phyloP scores from a whole-genome alignment of 2,888 invertebrate genomes.

The Synanthedon myopaeformis region DNA sequence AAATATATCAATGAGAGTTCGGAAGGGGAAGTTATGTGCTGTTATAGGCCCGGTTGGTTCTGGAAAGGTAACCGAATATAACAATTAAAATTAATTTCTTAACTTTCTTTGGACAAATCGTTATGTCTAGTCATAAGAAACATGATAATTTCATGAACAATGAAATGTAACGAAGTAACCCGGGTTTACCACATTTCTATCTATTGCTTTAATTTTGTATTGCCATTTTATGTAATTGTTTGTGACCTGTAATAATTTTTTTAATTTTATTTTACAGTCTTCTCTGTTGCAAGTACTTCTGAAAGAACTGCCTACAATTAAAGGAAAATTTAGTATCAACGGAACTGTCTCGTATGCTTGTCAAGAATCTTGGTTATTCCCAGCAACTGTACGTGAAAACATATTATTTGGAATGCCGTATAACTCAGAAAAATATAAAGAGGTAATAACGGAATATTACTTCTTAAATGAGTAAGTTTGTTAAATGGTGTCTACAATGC shows the following conservation, averaged over 20 bases:
- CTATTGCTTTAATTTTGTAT: too few species aligned
- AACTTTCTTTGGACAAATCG: too few species aligned
- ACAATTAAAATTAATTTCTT: too few species aligned
- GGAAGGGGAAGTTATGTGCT: conserved; percentile 76
- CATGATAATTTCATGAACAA: background rate
- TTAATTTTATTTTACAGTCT: conserved; percentile 42
- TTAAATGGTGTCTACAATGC: too few species aligned
- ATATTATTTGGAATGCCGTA: conserved; percentile 82
- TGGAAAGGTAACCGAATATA: conserved; percentile 70
- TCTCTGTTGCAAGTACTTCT: conserved; percentile 76
- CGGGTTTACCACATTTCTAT: background rate
- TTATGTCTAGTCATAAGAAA: too few species aligned
- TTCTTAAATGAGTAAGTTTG: background rate
- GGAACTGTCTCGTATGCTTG: conserved; percentile 80
- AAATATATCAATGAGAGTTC: conserved; percentile 68
- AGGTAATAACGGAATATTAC: conserved; percentile 30
- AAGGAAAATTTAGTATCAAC: conserved; percentile 72
- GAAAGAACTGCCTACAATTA: conserved; percentile 73
- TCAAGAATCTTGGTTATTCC: conserved; percentile 88
- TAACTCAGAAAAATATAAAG: conserved; percentile 72
- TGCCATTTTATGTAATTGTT: too few species aligned
- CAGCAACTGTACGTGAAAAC: conserved; percentile 82
- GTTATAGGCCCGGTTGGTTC: conserved; percentile 90
- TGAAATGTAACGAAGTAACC: background rate
- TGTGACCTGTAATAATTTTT: too few species aligned